phyloP scores from a whole-genome alignment of 2,888 invertebrate genomes.

The Netelia inedita region DNA sequence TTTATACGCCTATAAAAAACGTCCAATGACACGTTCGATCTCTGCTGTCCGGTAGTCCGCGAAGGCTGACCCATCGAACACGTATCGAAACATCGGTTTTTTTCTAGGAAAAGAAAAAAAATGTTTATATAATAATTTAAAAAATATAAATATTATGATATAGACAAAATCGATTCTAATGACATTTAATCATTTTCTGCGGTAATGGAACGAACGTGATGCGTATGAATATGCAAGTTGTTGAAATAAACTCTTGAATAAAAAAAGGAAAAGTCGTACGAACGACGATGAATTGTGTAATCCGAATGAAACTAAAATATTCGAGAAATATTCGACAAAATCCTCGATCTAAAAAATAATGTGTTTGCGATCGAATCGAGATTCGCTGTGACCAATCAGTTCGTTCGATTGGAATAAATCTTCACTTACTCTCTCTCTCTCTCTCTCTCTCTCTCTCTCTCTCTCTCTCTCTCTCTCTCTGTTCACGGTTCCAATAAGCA shows the following conservation, averaged over 20 bases:
- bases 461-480: background rate
- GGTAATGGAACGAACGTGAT: too few species aligned
- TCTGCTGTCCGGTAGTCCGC: background rate
- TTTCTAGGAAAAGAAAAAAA: too few species aligned
- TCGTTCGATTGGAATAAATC: background rate
- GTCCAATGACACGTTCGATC: background rate
- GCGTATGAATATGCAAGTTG: too few species aligned
- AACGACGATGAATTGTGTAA: too few species aligned
- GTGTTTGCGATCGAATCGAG: background rate
- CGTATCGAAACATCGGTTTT: background rate
- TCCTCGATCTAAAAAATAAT: background rate
- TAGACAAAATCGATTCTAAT: background rate
- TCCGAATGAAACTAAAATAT: too few species aligned
- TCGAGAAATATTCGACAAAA: too few species aligned
- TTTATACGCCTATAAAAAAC: background rate
- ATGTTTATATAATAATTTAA: too few species aligned
- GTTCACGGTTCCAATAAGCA: background rate
- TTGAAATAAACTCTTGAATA: too few species aligned
- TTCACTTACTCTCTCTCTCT: background rate
- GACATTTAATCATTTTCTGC: too few species aligned
- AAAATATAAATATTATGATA: too few species aligned
- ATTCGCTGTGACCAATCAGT: background rate
- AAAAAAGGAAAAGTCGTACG: too few species aligned
- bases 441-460: background rate
- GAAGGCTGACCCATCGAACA: conserved; percentile 23